Conservation (phyloP, 2,113 vertebrate genomes). For the Anser cygnoides region DNA sequence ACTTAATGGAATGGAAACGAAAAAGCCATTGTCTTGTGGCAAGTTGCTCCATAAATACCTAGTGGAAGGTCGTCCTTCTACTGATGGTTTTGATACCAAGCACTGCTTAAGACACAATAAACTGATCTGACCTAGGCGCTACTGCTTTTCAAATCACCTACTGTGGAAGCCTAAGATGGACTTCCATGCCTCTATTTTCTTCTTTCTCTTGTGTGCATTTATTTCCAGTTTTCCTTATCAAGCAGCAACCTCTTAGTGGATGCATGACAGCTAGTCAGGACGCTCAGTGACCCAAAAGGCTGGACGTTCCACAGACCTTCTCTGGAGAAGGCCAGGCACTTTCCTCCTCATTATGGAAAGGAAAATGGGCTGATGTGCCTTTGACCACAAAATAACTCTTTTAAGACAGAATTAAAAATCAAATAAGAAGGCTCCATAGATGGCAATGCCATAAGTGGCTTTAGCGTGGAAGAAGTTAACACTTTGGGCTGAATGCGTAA, state of each 20-base stretch:
- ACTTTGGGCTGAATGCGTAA: neutral
- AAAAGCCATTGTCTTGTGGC: neutral
- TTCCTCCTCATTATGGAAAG: neutral
- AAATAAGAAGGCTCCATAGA: neutral
- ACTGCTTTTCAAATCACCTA: neutral
- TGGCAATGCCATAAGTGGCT: neutral
- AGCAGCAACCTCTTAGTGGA: accelerated
- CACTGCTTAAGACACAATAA: neutral
- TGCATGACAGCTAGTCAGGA: accelerated
- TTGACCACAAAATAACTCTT: neutral
- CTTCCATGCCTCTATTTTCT: neutral
- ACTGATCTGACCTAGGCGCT: neutral
- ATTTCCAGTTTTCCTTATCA: neutral
- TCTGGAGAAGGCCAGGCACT: neutral
- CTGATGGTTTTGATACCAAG: neutral
- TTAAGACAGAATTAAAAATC: neutral
- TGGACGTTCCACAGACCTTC: neutral
- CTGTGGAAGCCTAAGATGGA: neutral
- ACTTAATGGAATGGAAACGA: neutral
- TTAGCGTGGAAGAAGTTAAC: neutral
- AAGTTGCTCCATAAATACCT: neutral
- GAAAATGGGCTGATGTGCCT: neutral
- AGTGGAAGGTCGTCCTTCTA: neutral
- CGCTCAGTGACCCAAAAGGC: neutral
- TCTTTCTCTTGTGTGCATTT: neutral